Base-by-base conservation (phyloP, 2,888 invertebrate genomes). In the Calephelis perditalis region DNA sequence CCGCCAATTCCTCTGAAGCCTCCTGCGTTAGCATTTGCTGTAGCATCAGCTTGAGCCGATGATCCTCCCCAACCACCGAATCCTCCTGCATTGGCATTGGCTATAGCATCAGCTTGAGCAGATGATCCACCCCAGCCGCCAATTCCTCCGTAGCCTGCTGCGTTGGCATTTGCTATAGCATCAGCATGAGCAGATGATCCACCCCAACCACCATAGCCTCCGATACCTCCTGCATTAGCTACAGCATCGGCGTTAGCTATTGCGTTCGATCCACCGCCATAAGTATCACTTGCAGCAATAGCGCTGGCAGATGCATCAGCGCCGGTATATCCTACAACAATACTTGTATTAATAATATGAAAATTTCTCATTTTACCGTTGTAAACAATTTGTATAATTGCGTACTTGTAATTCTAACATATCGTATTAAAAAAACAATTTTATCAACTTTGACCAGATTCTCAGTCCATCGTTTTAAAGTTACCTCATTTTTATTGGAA, bases 241-340 rank as follows among this genome's bases (percentile, higher is more conserved):
- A 61, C 35, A 46, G 71, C 72, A 5, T 65, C 52, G 9, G 66
- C 66, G 35, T 67, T 68, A 4, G 66, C 63, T 12, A 59, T 8
- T 8, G 69, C 68, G n/a, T 63, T 61, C 12, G 69, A 68, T 36
- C 59, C 59, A 8, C 64, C 63, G 11, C 55, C 57, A 46, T 46
- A 62, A 12, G 63, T 60, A n/a, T 60, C 63, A n/a, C 54, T 45
- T 7, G 52, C 45, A 4, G 63, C 62, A 35, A 52, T 63, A 0
- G 65, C 63, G 8, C 55, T 56, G 40, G 67, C 68, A 35, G 47
- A 58, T 9, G 60, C 64, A n/a, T 63, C 62, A 36, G 68, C 68
- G 43, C 47, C 63, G 3, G 66, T 65, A 43, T 61, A 57, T 54
- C 43, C 52, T 26, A 52, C 40, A 49, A 49, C 26, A 9, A 49